Evolutionary conservation across 2,113 vertebrate species (phyloP).

Genomic region (Gyps fulvus): DNA sequence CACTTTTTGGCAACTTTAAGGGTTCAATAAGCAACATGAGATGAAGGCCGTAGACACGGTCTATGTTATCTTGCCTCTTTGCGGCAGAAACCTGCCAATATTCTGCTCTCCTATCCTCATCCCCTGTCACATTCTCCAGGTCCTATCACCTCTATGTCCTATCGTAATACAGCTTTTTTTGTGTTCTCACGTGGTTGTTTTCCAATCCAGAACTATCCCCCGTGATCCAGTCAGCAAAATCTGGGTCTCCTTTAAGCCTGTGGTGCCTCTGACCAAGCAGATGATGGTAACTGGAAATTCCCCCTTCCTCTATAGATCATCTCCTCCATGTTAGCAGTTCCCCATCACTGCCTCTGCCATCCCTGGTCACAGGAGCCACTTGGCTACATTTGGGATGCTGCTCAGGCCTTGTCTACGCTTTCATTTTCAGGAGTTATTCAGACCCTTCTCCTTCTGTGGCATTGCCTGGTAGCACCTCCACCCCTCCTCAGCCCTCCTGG

Average conservation of each 20-base stretch:
- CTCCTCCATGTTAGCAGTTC: neutral
- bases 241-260: neutral
- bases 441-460: neutral
- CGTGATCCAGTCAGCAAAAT: neutral
- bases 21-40: neutral
- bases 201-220: neutral
- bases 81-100: neutral
- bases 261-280: neutral
- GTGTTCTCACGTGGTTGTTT: neutral
- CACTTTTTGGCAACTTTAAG: neutral
- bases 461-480: neutral
- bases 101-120: neutral
- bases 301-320: rapidly evolving
- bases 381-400: neutral
- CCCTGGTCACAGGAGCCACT: neutral
- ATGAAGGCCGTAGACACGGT: neutral
- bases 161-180: neutral
- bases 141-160: neutral
- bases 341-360: neutral
- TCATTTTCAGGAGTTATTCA: neutral
- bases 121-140: neutral
- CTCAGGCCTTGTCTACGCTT: neutral
- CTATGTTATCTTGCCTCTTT: neutral
- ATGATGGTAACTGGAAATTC: neutral
- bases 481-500: neutral